phyloP scores from a whole-genome alignment of 2,888 invertebrate genomes.

The Ichneumoninae sp. region DNA sequence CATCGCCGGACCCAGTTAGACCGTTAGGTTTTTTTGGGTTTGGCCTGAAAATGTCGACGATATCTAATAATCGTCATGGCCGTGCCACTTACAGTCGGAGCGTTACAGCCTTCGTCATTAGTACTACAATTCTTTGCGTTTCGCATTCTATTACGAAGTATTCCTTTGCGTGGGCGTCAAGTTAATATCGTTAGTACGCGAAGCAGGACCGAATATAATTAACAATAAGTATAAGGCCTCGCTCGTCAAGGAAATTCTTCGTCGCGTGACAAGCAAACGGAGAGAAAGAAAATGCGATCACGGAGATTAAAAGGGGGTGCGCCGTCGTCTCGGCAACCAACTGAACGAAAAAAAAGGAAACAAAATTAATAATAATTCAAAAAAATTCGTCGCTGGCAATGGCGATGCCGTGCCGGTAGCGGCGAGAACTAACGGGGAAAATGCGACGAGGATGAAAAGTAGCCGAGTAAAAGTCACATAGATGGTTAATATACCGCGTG shows the following conservation, averaged over 20 bases:
- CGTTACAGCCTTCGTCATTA: not conserved
- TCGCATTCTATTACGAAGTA: not conserved
- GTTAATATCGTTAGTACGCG: constrained; percentile 16
- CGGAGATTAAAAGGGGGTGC: constrained; percentile 45
- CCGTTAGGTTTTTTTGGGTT: not conserved
- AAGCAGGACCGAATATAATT: constrained; percentile 36
- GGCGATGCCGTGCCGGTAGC: constrained; percentile 63
- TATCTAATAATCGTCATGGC: too few relatives aligned
- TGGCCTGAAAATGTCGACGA: not conserved
- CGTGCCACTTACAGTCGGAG: not conserved
- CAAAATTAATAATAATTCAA: constrained; percentile 13
- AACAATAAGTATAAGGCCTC: constrained; percentile 27
- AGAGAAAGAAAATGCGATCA: constrained; percentile 31
- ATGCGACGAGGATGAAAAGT: constrained; percentile 50
- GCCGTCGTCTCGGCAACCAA: constrained; percentile 20
- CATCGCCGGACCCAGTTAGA: not conserved
- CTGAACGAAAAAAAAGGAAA: constrained; percentile 13
- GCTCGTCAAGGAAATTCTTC: constrained; percentile 38
- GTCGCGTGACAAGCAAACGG: constrained; percentile 50
- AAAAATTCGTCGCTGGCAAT: constrained; percentile 51
- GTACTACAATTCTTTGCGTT: not conserved
- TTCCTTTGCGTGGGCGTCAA: not conserved
- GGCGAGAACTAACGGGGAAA: constrained; percentile 60
- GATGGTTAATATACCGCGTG: constrained; percentile 16
- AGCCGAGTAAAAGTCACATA: constrained; percentile 34